Conservation (phyloP, 2,888 invertebrate species). For the Orthonevra nobilis region DNA sequence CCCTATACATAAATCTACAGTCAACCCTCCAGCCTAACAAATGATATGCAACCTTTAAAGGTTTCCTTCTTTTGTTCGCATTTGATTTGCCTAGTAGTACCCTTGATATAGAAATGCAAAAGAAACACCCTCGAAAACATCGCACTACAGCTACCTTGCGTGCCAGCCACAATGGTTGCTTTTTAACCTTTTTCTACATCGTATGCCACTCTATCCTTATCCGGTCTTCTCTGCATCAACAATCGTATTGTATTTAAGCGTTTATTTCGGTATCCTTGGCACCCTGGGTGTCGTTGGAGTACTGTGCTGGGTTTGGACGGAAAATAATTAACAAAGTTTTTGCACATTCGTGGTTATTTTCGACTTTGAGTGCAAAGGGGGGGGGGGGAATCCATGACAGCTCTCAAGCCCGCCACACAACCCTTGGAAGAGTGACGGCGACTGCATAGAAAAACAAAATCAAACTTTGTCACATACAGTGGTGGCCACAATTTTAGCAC, state of each 20-base stretch:
- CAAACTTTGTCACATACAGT: too few species aligned
- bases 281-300: constrained; percentile 5
- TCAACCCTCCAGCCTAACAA: constrained; percentile 9
- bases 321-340: constrained; percentile 18
- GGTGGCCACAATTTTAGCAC: too few species aligned
- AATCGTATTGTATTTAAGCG: background rate
- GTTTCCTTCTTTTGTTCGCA: too few species aligned
- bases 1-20: constrained; percentile 8
- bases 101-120: too few species aligned
- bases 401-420: background rate
- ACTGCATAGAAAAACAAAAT: background rate
- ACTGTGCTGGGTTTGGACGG: background rate
- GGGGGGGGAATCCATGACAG: too few species aligned
- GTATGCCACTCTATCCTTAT: constrained; percentile 10
- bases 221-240: constrained; percentile 7
- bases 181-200: background rate
- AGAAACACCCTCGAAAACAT: too few species aligned
- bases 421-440: background rate
- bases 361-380: background rate
- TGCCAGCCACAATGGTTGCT: constrained; percentile 11
- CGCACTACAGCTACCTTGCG: constrained; percentile 13
- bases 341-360: constrained; percentile 8
- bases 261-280: constrained; percentile 8
- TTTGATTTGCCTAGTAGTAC: too few species aligned
- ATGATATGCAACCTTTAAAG: constrained; percentile 2